Evolutionary conservation across 2,888 invertebrate genomes (phyloP), one percentile per base, ranked within the genome.

Genomic region (Drosophila prolongata): DNA sequence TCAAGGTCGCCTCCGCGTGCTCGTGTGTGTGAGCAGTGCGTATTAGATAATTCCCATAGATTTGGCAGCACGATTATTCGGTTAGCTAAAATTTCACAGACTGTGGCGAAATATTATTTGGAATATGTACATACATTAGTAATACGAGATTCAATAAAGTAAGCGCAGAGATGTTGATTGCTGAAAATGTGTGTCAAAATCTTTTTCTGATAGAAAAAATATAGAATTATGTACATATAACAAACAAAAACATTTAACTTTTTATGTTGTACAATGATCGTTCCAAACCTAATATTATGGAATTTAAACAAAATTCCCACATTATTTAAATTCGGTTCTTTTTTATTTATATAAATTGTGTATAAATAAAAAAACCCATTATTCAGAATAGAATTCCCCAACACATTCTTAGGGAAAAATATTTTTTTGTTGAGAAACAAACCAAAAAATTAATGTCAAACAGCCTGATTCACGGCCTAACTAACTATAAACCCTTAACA

Each of bases 1-100:
- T 90, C 90, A 90, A 90, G 90, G 90, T 89, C 88, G 84, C 68
- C 73, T 56, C 16, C 10, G 44, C 34, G 16, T n/a, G 6, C 19
- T 13, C 44, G 30, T 73, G 47, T 64, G 62, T 56, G 57, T 47
- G 46, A 59, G 71, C 69, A 24, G 73, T 80, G 77, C 83, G 78
- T 88, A 84, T 87, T 88, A 86, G 80, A 86, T 86, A 86, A 88
- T 86, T 73, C 70, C 71, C 77, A 79, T 76, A 75, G 73, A 79
- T 81, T 80, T 49, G 66, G 44, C 68, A 57, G 71, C 61, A 10
- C 70, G 70, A 78, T 81, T 78, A 72, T 80, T 64, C 66, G 59
- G 55, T 64, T 49, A 52, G 68, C 66, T 44, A 54, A 44, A 38
- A 34, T 44, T 53, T 27, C n/a, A 19, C 38, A 11, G 14, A 43